Evolutionary conservation across 2,888 invertebrate genomes (phyloP), one percentile per base, ranked within the genome.

Genomic region (Coelinius sp.): DNA sequence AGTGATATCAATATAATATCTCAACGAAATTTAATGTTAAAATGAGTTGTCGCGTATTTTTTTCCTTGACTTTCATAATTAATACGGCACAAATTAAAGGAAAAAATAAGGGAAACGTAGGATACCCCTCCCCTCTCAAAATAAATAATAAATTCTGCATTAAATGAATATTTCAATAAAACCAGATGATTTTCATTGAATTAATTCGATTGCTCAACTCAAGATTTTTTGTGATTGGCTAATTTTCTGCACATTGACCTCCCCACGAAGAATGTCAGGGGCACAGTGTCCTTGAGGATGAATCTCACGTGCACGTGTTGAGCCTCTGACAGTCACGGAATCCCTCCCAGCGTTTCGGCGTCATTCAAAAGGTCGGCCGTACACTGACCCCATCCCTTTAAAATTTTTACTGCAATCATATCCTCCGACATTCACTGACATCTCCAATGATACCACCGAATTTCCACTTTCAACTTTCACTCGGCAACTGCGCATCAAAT

Each of bases 381-480:
- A 25, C 56, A 56, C 56, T 56, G 56, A 56, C 25, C 56, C 56
- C 27, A 27, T 56, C 25, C 27, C 27, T 24, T 56, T n/a, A 35
- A 35, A 35, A 31, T 59, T 17, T 31, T 10, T 4, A 35, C 5
- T 59, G 59, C 59, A 59, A 17, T 59, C 2, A 35, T 59, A 59
- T 59, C 35, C n/a, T 14, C 31, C 27, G 14, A 7, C n/a, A 14
- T 27, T 14, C 27, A 14, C 41, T 20, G 38, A 25, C 14, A 4
- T 24, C 63, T 41, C 41, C 25, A 56, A 27, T 27, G 41, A 63
- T 44, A 35, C 35, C 31, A 17, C 59, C 63, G 14, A 63, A 63
- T 63, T 44, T 63, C 41, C 63, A 63, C 63, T 63, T 63, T 63
- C n/a, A 63, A 41, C 63, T 63, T 63, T 63, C 63, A 63, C 63